Base-by-base conservation (phyloP, 2,888 invertebrate species). In the Mystacides longicornis region DNA sequence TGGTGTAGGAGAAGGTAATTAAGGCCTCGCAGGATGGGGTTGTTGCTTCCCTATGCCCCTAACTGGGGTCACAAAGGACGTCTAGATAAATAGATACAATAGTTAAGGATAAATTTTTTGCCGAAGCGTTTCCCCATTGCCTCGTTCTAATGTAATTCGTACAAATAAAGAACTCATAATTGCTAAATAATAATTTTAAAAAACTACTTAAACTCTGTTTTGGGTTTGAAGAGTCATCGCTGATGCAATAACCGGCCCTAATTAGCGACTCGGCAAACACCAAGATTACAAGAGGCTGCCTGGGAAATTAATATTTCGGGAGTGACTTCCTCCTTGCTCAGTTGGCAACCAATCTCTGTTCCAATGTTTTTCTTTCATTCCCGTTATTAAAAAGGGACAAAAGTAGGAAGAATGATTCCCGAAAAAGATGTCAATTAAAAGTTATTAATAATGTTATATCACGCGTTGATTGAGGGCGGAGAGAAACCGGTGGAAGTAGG, bases 211-310 rank as follows among this genome's bases (percentile, higher is more conserved):
- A 27, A 7, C 37, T 37, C n/a, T 37, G 37, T 37, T 37, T 37
- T 14, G 14, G 4, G 3, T 37, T 37, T 37, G 37, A 37, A 37
- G 14, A 7, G 7, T 11, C 27, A 14, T n/a, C 31, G 37, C 2
- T 47, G 19, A 21, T 46, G 27, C 22, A 37, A 7, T 37, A 37
- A 37, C 37, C 16, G n/a, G 18, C 57, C 57, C 54, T 57, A 57
- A 57, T 57, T 57, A 57, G 57, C 16, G 49, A 46, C 46, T 59
- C 53, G 48, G 53, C 55, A 57, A 57, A 57, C 55, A 52, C 54
- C 49, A 46, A 48, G 53, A 58, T 58, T 56, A 55, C 42, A 49
- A 48, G 49, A 21, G 49, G 37, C 37, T 37, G 14, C 37, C n/a
- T 37, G 37, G 37, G 37, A 37, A 37, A 37, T 37, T 37, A 37